Percentiles rank a stretch among this genome's conserved stretches.
These are phyloP conservation scores for Porites lutea DNA, from an alignment of 64 coral and sea anemone species.

Conservation along the genomic window DNA sequence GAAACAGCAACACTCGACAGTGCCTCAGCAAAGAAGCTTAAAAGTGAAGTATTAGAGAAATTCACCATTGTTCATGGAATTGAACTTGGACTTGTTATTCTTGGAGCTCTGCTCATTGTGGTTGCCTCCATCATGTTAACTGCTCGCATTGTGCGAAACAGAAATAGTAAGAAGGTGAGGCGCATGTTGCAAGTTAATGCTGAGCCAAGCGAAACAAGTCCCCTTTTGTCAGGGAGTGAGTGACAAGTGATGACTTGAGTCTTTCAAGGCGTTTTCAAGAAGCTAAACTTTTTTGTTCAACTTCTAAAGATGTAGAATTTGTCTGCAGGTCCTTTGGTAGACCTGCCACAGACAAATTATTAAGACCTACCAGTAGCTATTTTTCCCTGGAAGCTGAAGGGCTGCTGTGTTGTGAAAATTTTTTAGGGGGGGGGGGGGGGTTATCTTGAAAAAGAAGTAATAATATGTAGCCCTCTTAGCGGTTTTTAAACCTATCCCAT, in stretches of 20 bases:
- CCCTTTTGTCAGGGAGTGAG: slow-evolving; percentile 6
- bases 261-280: background rate
- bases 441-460: no score
- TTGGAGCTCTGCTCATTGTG: slow-evolving; percentile 80
- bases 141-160: slow-evolving; percentile 39
- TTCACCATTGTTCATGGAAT: slow-evolving; percentile 80
- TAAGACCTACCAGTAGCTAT: no score
- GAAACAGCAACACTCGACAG: slow-evolving; percentile 79
- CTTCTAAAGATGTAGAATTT: no score
- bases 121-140: slow-evolving; percentile 63
- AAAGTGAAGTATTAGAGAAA: slow-evolving; percentile 75
- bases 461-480: no score
- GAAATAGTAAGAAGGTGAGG: slow-evolving; percentile 51
- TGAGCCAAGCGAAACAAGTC: slow-evolving; percentile 53
- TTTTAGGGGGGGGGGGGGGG: no score
- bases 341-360: no score
- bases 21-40: slow-evolving; percentile 60
- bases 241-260: background rate
- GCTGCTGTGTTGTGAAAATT: no score
- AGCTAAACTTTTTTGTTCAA: background rate
- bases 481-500: no score
- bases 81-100: slow-evolving; percentile 70
- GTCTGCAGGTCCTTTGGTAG: no score
- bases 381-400: no score
- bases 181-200: background rate